phyloP scores from a whole-genome alignment of 1,140 invertebrate species.

The Pseudomyrmex cubaensis region DNA sequence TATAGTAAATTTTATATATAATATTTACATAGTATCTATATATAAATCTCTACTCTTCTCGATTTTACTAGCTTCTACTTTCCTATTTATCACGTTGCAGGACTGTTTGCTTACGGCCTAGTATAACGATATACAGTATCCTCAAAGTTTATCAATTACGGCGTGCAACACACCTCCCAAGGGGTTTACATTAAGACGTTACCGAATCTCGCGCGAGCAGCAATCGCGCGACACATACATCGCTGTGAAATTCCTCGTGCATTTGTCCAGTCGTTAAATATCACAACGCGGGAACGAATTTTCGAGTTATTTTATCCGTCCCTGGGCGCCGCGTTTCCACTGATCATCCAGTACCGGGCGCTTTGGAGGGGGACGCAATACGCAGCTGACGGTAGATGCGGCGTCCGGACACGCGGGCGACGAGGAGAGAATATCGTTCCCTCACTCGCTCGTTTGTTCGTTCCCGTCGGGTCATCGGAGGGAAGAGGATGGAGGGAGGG shows the following conservation, averaged over 20 bases:
- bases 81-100: background rate
- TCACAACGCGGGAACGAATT: background rate
- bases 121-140: background rate
- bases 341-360: constrained; percentile 16
- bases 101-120: constrained; percentile 13
- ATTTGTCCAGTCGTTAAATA: background rate
- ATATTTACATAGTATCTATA: too few species aligned
- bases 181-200: background rate
- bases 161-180: background rate
- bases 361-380: constrained; percentile 21
- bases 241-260: too few species aligned
- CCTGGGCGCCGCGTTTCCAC: constrained; percentile 34
- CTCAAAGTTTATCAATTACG: background rate
- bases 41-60: too few species aligned
- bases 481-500: background rate
- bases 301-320: constrained; percentile 41
- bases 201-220: too few species aligned
- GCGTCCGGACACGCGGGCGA: constrained; percentile 36
- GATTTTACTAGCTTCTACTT: too few species aligned
- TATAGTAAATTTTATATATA: too few species aligned
- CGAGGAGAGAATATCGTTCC: constrained; percentile 32
- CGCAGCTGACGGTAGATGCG: constrained; percentile 50
- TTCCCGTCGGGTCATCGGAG: constrained; percentile 45
- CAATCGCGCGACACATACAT: too few species aligned
- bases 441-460: constrained; percentile 41